Evolutionary conservation across 2,113 vertebrate genomes (phyloP), one percentile per base, ranked within the genome.

Genomic region (Riparia riparia): DNA sequence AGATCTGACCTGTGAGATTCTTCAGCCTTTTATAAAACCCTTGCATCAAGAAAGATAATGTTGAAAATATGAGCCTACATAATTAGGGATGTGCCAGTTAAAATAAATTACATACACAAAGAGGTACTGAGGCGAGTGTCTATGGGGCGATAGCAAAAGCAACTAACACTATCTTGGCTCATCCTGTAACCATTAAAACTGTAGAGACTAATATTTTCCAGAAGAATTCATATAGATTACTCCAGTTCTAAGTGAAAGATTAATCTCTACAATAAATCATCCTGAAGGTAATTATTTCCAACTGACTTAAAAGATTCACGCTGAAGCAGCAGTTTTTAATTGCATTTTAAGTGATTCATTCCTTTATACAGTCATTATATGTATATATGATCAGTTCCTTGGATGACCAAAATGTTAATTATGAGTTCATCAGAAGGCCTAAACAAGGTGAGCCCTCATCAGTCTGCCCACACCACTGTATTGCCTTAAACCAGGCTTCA

Each of bases 201-300:
- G 37, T 29, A 85, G 64, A 39, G 16, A 90, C 34, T 13, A 80
- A 51, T 80, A 70, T 57, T 83, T 51, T 95, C 82, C 76, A 86
- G 41, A 94, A 71, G 71, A 91, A 77, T 53, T 88, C 45, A 37
- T 39, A 54, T 44, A 89, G 80, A 94, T 94, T 93, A 90, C 26
- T 82, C 44, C 72, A 89, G 49, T n/a, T 83, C 61, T 83, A 91
- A 86, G 66, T 32, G 65, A 82, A 87, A 86, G 65, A 93, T 90
- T 82, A 93, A 90, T 85, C 31, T 96, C 78, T 88, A 72, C 81
- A 72, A 76, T 93, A 93, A 94, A 93, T 96, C 71, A 74, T 83
- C 66, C 42, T 86, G 66, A 89, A 90, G 72, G 79, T 94, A 95
- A 86, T 95, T 84, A 93, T 68, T 91, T 86, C 61, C n/a, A 82